These are phyloP conservation scores for Liparis tanakae DNA, from an alignment of 2,797 vertebrate species.

Conservation along the genomic window DNA sequence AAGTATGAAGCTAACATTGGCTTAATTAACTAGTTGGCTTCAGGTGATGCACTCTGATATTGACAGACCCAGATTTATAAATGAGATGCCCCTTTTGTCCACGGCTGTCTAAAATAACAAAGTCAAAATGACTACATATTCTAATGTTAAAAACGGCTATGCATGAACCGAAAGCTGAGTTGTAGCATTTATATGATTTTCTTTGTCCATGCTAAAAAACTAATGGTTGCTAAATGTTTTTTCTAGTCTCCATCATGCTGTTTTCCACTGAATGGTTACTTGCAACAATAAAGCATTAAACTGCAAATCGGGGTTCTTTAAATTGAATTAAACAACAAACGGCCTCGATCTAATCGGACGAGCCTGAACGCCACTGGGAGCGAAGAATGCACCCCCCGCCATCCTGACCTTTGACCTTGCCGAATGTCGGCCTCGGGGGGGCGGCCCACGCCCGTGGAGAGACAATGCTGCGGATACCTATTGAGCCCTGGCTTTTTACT, in stretches of 20 bases:
- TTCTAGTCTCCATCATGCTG: background rate
- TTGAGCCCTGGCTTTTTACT: constrained; percentile 78
- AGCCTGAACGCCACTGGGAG: constrained; percentile 51
- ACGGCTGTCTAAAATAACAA: background rate
- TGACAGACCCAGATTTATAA: too few relatives aligned
- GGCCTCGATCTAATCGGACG: constrained; percentile 17
- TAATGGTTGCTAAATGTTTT: background rate
- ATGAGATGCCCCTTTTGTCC: background rate
- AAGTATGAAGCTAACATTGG: too few relatives aligned
- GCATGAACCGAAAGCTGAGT: background rate
- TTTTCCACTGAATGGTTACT: background rate
- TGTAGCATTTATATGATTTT: background rate
- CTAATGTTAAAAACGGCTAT: background rate
- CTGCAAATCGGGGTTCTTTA: constrained; percentile 8
- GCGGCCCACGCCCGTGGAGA: constrained; percentile 65
- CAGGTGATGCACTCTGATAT: too few relatives aligned
- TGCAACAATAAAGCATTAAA: background rate
- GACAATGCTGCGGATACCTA: constrained; percentile 77
- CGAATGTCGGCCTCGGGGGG: constrained; percentile 68
- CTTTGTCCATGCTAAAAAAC: background rate
- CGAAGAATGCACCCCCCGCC: constrained; percentile 72
- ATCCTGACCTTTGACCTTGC: constrained; percentile 73
- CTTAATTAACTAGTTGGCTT: too few relatives aligned
- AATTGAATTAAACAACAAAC: constrained; percentile 31
- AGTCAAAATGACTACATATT: background rate